phyloP scores from a whole-genome alignment of 2,113 vertebrate genomes.

The Pelvicachromis taeniatus region DNA sequence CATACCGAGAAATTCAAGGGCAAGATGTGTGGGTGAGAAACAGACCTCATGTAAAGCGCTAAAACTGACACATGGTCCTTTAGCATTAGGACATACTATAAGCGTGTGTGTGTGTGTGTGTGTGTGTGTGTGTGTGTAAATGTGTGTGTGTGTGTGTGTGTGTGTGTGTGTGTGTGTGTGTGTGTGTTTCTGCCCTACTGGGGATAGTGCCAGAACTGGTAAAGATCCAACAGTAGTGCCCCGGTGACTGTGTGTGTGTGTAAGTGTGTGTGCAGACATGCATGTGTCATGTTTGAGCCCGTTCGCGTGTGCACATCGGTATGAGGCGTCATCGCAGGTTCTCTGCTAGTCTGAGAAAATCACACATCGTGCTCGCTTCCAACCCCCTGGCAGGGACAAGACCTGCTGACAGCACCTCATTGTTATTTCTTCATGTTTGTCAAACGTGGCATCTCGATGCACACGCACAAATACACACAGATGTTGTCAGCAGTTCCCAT shows the following conservation, averaged over 20 bases:
- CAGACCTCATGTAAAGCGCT: constrained; percentile 18
- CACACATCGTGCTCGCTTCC: constrained; percentile 74
- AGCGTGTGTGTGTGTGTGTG: not conserved
- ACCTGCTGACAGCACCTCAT: constrained; percentile 78
- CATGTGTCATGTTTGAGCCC: constrained; percentile 18
- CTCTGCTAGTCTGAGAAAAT: constrained; percentile 82
- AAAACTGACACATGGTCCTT: not conserved
- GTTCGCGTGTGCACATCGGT: constrained; percentile 42
- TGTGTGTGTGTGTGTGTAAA: not conserved
- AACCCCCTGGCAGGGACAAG: constrained; percentile 82
- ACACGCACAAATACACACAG: constrained; percentile 15
- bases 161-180: not conserved
- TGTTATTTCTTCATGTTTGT: constrained; percentile 68
- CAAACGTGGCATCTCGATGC: constrained; percentile 46
- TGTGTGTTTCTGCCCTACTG: not conserved
- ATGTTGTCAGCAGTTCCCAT: constrained; percentile 65
- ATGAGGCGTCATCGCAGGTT: constrained; percentile 76
- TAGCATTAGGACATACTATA: not conserved
- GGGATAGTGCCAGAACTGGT: not conserved
- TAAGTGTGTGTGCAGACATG: not conserved
- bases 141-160: not conserved
- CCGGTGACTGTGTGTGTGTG: not conserved
- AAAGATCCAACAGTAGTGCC: constrained; percentile 1
- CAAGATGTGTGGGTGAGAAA: constrained; percentile 32
- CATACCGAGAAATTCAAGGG: not conserved